These are phyloP conservation scores for Bradypodion pumilum DNA, from an alignment of 2,797 vertebrate species.

Conservation along the genomic window DNA sequence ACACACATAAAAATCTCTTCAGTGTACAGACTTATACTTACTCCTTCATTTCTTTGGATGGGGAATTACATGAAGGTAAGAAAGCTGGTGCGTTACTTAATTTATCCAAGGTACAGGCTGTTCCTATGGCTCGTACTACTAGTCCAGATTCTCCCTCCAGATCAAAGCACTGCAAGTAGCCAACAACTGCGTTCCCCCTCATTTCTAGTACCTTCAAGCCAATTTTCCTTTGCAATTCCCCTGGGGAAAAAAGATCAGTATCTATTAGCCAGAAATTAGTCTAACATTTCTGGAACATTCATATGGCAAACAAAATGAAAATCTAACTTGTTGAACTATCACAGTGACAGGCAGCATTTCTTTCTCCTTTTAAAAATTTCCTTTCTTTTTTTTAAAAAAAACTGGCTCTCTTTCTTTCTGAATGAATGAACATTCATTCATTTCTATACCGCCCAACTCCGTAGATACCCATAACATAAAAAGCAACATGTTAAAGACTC, in stretches of 20 bases:
- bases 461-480: too few species aligned
- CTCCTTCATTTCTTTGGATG: slow-evolving; percentile 98
- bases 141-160: slow-evolving; percentile 97
- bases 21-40: slow-evolving; percentile 83
- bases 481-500: too few species aligned
- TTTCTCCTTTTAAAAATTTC: not conserved
- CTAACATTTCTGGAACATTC: not conserved
- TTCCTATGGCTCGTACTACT: slow-evolving; percentile 97
- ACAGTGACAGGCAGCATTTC: not conserved
- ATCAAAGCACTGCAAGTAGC: slow-evolving; percentile 98
- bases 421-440: too few species aligned
- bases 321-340: too few species aligned
- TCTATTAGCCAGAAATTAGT: not conserved
- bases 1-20: slow-evolving; percentile 58
- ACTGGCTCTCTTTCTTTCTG: too few species aligned
- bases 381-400: not conserved
- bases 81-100: slow-evolving; percentile 81
- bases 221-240: slow-evolving; percentile 97
- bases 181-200: slow-evolving; percentile 97
- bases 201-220: slow-evolving; percentile 98
- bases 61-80: slow-evolving; percentile 90
- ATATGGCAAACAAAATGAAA: not conserved
- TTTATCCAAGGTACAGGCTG: slow-evolving; percentile 97
- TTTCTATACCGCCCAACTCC: too few species aligned
- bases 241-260: slow-evolving; percentile 72